These are phyloP conservation scores for Antheraea pernyi DNA, from an alignment of 1,140 invertebrate species.

Conservation along the genomic window DNA sequence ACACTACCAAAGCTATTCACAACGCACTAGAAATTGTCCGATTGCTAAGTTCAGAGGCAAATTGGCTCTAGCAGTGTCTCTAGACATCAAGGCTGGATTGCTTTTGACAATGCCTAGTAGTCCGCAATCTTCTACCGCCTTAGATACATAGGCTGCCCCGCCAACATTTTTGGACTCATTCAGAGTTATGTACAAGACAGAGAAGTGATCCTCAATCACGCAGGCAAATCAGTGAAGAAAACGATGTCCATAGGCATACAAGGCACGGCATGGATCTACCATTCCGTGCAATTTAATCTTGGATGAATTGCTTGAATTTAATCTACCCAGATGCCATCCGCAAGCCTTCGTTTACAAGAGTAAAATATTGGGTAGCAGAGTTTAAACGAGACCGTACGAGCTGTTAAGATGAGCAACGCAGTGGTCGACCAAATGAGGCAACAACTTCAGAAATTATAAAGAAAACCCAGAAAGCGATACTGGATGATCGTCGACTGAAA, in stretches of 20 bases:
- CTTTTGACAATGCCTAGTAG: conserved; percentile 41
- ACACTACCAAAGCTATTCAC: conserved; percentile 21
- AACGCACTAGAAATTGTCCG: conserved; percentile 9
- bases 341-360: conserved; percentile 10
- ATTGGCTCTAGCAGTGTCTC: conserved; percentile 21
- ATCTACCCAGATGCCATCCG: not conserved
- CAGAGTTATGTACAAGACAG: not conserved
- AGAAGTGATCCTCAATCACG: not conserved
- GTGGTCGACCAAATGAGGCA: no score
- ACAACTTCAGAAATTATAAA: no score
- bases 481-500: no score
- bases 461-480: no score
- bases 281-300: conserved; percentile 30
- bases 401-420: no score
- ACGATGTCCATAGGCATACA: not conserved
- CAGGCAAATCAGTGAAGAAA: not conserved
- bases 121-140: conserved; percentile 23
- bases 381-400: no score
- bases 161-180: conserved; percentile 25
- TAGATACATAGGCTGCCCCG: conserved; percentile 17
- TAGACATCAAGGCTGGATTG: conserved; percentile 36
- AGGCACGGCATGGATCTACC: not conserved
- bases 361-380: no score
- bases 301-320: conserved; percentile 20
- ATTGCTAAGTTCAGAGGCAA: not conserved